phyloP scores from a whole-genome alignment of 2,113 vertebrate species.

The Kryptolebias marmoratus region DNA sequence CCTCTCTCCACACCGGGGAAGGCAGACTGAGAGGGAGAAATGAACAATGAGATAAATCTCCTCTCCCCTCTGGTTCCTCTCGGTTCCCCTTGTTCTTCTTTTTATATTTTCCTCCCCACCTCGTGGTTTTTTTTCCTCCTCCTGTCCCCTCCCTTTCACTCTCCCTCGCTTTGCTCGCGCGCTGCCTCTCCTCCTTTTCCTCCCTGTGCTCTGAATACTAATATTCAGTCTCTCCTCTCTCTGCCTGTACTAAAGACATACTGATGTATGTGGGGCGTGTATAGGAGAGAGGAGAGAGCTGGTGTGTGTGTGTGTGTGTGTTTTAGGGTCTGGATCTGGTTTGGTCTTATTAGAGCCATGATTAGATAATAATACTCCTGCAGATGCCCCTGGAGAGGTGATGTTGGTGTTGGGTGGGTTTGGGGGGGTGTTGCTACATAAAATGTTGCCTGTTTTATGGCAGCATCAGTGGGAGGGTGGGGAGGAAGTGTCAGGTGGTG shows the following conservation, averaged over 20 bases:
- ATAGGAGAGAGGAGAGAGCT: conserved; percentile 20
- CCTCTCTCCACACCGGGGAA: conserved; percentile 64
- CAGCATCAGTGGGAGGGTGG: conserved; percentile 30
- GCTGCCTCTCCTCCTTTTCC: conserved; percentile 58
- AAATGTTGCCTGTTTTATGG: conserved; percentile 52
- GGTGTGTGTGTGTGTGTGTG: conserved; percentile 14
- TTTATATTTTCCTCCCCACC: conserved; percentile 59
- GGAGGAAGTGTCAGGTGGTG: conserved; percentile 38
- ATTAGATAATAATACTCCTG: conserved; percentile 56
- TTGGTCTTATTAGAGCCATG: conserved; percentile 55
- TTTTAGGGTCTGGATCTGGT: conserved; percentile 44
- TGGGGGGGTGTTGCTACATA: neutral
- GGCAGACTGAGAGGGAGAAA: conserved; percentile 74
- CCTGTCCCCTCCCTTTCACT: conserved; percentile 66
- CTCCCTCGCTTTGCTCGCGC: conserved; percentile 61
- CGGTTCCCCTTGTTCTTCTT: conserved; percentile 73
- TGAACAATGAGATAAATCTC: conserved; percentile 72
- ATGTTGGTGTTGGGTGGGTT: conserved; percentile 24
- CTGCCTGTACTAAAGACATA: conserved; percentile 77
- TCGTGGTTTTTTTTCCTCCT: conserved; percentile 71
- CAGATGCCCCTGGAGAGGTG: conserved; percentile 33
- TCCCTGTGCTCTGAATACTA: conserved; percentile 84
- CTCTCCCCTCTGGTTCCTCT: conserved; percentile 75
- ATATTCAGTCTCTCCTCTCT: conserved; percentile 74
- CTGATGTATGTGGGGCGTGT: conserved; percentile 77